phyloP scores from a whole-genome alignment of 2,113 vertebrate species.

The Neoarius graeffei region DNA sequence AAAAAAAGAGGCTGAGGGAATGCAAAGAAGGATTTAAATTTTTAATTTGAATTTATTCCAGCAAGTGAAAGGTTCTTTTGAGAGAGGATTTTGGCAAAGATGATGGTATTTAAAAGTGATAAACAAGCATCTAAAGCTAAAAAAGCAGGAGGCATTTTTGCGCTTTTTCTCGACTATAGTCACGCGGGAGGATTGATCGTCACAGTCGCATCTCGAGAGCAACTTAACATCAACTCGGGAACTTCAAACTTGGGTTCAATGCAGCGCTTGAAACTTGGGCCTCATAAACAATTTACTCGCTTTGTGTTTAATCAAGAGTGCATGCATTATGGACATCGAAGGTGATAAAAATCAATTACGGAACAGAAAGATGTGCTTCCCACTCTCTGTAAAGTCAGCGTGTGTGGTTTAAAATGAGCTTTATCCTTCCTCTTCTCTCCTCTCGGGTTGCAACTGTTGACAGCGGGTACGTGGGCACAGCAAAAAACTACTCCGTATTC shows the following conservation, averaged over 20 bases:
- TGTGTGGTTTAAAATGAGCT: conserved; percentile 39
- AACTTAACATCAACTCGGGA: neutral
- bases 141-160: conserved; percentile 69
- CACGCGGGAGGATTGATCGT: conserved; percentile 6
- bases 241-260: neutral
- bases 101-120: conserved; percentile 87
- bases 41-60: conserved; percentile 87
- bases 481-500: conserved; percentile 43
- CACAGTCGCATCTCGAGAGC: conserved; percentile 5
- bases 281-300: conserved; percentile 1
- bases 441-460: conserved; percentile 43
- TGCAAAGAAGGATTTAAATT: conserved; percentile 87
- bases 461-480: conserved; percentile 46
- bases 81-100: conserved; percentile 84
- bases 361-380: conserved; percentile 49
- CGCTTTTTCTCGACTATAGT: conserved; percentile 49
- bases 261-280: neutral
- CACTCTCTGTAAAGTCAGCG: conserved; percentile 44
- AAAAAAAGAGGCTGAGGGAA: conserved; percentile 77
- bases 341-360: conserved; percentile 38
- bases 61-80: conserved; percentile 87
- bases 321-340: conserved; percentile 18
- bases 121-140: conserved; percentile 84
- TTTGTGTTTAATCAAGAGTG: conserved; percentile 26
- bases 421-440: conserved; percentile 41